Base-by-base conservation (phyloP, 2,113 vertebrate species). In the Odontesthes bonariensis region DNA sequence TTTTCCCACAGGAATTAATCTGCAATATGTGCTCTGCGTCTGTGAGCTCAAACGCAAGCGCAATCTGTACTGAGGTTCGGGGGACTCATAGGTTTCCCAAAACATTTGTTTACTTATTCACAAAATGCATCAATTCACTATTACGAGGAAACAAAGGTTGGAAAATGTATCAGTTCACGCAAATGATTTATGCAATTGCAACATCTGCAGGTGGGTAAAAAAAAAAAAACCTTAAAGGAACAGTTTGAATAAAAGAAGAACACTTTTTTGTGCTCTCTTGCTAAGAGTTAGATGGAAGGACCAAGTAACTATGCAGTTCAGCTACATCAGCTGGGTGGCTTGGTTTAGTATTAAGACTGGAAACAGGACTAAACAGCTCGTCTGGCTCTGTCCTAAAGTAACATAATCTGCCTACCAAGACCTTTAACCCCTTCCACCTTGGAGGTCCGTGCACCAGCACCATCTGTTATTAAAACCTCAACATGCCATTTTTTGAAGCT, bases 11-110 rank as follows among this genome's bases (percentile, higher is more conserved):
- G 19, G 54, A 8, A 58, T 51, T 70, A 66, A 59, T 63, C 58
- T 75, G 66, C 55, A 72, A 35, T 69, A 66, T 74, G 75, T 77
- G 54, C 74, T 79, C 73, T 80, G 55, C 51, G 54, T 79, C 73
- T 80, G 55, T 46, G 54, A 73, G 82, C 35, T 86, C 20, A 51
- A 73, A 79, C 75, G 82, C 62, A 72, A 82, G 66, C 77, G 49
- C 61, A 81, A 62, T 75, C 62, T 63, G 47, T 54, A 75, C 60
- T 73, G 53, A 40, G 52, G 57, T 79, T 69, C 59, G 60, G 42
- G 47, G 12, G 35, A 73, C 59, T 69, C 27, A 38, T n/a, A 16
- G 53, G 67, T 82, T 86, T 82, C 73, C 82, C 80, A 73, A 82
- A 81, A 69, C 69, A 75, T 78, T 73, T 77, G 54, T 40, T 76